These are phyloP conservation scores for Noctua pronuba DNA, from an alignment of 2,888 invertebrate species.

Conservation along the genomic window DNA sequence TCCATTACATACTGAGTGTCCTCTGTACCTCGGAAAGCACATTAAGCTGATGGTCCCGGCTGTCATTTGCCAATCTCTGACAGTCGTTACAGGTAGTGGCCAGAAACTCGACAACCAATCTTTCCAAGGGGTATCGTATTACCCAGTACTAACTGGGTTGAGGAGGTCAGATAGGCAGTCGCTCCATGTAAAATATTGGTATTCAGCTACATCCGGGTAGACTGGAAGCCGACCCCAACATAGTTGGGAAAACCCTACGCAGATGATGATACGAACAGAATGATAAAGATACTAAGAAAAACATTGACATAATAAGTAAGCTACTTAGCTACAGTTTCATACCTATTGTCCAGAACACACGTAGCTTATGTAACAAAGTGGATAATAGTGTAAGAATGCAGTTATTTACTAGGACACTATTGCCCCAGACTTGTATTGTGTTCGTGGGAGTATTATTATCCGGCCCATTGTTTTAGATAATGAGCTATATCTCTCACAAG, in stretches of 20 bases:
- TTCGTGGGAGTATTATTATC: constrained; percentile 55
- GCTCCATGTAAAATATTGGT: too few species aligned
- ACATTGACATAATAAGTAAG: constrained; percentile 3
- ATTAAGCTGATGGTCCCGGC: not conserved
- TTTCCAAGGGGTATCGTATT: too few species aligned
- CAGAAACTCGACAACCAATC: too few species aligned
- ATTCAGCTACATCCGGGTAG: not conserved
- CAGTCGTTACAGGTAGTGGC: too few species aligned
- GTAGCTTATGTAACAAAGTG: constrained; percentile 21
- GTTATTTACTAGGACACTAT: constrained; percentile 33
- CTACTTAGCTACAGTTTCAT: not conserved
- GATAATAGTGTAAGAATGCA: constrained; percentile 11
- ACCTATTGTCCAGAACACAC: not conserved
- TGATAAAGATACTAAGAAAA: not conserved
- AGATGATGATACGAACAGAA: not conserved
- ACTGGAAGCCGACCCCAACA: not conserved
- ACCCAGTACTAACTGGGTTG: too few species aligned
- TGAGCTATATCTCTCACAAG: constrained; percentile 37
- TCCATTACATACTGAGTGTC: too few species aligned
- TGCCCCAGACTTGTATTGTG: constrained; percentile 27
- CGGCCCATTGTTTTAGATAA: constrained; percentile 50
- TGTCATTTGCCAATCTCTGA: not conserved
- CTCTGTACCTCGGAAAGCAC: not conserved
- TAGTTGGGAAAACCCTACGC: not conserved
- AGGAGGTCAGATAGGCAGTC: too few species aligned